phyloP scores from a whole-genome alignment of 2,113 vertebrate species.

The Stegostoma tigrinum region DNA sequence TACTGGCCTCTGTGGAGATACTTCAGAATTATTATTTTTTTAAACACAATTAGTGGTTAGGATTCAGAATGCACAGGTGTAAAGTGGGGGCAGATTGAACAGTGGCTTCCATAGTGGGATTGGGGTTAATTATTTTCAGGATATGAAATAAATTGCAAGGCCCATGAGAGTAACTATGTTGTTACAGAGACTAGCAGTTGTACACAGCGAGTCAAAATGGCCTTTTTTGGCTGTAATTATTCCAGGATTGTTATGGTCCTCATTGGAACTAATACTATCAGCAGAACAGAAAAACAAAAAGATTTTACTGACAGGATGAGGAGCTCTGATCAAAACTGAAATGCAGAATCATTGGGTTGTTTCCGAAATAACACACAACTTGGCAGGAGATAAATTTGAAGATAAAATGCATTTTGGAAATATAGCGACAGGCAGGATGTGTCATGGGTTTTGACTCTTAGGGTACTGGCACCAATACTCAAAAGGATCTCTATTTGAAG shows the following conservation, averaged over 20 bases:
- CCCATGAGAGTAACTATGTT: not conserved
- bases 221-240: not conserved
- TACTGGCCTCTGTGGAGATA: no score
- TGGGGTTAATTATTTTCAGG: no score
- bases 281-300: not conserved
- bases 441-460: not conserved
- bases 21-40: not conserved
- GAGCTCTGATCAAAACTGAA: not conserved
- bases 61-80: not conserved
- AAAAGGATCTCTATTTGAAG: not conserved
- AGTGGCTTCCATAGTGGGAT: no score
- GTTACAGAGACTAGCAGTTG: not conserved
- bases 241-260: not conserved
- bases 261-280: not conserved
- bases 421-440: not conserved
- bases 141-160: not conserved
- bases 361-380: not conserved
- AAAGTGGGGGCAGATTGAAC: not conserved
- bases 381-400: not conserved
- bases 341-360: not conserved
- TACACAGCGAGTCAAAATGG: not conserved
- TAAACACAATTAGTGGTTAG: not conserved
- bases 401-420: not conserved
- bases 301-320: not conserved
- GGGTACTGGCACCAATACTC: no score